Conservation (phyloP, 64 coral and sea anemone species). For the Porites lutea region DNA sequence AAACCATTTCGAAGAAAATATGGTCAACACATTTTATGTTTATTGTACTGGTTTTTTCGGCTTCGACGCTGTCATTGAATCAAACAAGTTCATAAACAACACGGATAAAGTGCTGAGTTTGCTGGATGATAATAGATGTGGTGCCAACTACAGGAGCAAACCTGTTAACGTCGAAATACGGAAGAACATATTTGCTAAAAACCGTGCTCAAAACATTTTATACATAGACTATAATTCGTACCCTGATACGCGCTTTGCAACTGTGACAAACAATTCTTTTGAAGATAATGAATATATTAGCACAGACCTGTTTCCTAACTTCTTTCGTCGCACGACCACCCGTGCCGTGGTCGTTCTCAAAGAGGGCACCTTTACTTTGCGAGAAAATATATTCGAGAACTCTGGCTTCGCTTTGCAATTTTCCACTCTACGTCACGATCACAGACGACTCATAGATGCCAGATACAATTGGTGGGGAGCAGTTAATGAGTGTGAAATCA, state of each 20-base stretch:
- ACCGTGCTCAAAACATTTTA: conserved; percentile 52
- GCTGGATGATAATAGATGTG: conserved; percentile 50
- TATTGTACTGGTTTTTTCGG: conserved; percentile 52
- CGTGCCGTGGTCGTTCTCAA: conserved; percentile 56
- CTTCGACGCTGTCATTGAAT: conserved; percentile 40
- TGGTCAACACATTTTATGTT: conserved; percentile 42
- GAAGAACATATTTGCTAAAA: conserved; percentile 56
- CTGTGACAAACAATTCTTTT: conserved; percentile 56
- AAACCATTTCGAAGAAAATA: conserved; percentile 67
- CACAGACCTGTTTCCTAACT: conserved; percentile 43
- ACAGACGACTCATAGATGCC: conserved; percentile 31
- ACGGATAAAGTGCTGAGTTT: conserved; percentile 58
- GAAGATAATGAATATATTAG: conserved; percentile 6
- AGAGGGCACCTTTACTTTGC: conserved; percentile 73
- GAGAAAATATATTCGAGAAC: conserved; percentile 60
- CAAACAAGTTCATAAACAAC: conserved; percentile 78
- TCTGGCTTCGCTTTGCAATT: conserved; percentile 41
- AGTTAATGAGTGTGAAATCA: conserved; percentile 53
- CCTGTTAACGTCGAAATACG: conserved; percentile 50
- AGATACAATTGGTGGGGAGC: conserved; percentile 79
- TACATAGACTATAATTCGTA: conserved; percentile 64
- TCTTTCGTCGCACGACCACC: conserved; percentile 53
- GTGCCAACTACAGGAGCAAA: conserved; percentile 21
- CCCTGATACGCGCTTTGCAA: conserved; percentile 29
- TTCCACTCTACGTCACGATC: conserved; percentile 59